These are phyloP conservation scores for Chelonoidis abingdonii DNA, from an alignment of 2,113 vertebrate species.

Conservation along the genomic window DNA sequence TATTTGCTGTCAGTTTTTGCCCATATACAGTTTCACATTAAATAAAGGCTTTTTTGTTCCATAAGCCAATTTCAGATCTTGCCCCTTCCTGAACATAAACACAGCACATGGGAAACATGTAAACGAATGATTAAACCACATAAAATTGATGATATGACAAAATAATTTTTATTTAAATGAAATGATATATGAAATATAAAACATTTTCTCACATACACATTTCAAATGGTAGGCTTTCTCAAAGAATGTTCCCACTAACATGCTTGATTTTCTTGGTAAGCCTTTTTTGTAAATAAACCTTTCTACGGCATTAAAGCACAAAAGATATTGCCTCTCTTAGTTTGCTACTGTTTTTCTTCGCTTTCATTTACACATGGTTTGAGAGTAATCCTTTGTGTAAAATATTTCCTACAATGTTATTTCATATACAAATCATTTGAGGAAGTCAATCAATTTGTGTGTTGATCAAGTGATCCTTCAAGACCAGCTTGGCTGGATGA, in stretches of 20 bases:
- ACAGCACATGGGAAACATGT: neutral
- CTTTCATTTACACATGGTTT: neutral
- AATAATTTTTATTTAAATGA: neutral
- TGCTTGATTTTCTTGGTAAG: neutral
- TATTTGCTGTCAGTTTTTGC: neutral
- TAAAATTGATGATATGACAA: neutral
- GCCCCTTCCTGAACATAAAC: neutral
- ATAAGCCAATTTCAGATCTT: constrained; percentile 7
- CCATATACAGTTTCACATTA: neutral
- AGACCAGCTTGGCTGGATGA: neutral
- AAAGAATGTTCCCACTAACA: neutral
- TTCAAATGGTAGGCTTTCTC: neutral
- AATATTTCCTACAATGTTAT: neutral
- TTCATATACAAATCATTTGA: neutral
- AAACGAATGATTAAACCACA: constrained; percentile 7
- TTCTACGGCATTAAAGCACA: neutral
- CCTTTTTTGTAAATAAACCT: neutral
- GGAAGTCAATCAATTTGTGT: neutral
- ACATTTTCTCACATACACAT: neutral
- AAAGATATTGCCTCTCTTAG: neutral
- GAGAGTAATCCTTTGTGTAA: neutral
- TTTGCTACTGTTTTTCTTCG: neutral
- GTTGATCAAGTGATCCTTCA: neutral
- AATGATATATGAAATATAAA: neutral
- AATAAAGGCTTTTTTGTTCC: constrained; percentile 23